Base-by-base conservation (phyloP, 2,113 vertebrate genomes). In the Cyprinodon brontotheroides region DNA sequence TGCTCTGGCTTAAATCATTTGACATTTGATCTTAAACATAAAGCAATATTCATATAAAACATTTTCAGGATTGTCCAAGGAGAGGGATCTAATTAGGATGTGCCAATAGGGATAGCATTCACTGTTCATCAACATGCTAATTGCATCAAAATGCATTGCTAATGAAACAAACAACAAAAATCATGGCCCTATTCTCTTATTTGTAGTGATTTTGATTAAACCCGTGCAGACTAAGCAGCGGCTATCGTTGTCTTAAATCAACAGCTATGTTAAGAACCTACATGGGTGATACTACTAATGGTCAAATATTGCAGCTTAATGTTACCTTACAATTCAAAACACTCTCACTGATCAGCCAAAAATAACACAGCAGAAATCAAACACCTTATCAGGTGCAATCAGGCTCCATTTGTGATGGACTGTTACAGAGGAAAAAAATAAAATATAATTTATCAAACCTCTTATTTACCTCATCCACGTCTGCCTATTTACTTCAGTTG, bases 81-180 rank as follows among this genome's bases (percentile, higher is more conserved):
- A 69, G 72, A 67, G 14, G 13, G 29, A 29, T 29, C 59, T 75
- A 77, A 80, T 83, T 81, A 81, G 50, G 13, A 70, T 13, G 74
- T 70, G 80, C 65, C 71, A 78, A 84, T 81, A 47, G 78, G 40
- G 37, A 75, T 4, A 1, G 8, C 43, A 79, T 74, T 72, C 57
- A 75, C 70, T 72, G 69, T 84, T 79, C 11, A 73, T 77, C 7
- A 15, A 62, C 71, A 59, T 17, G 50, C 40, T 65, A 47, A 40
- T 59, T 45, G 17, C 9, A 43, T 57, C 68, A 78, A 75, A 57
- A 68, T 0, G 2, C 61, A 72, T 48, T 70, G 70, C 84, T 84
- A 78, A 89, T 74, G 68, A 70, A 10, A 60, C n/a, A 83, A 72
- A 87, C 84, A 89, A 93, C 41, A 79, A 36, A 85, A 89, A 91